Base-by-base conservation (phyloP, 2,797 vertebrate genomes). In the Phrynocephalus guinanensis region DNA sequence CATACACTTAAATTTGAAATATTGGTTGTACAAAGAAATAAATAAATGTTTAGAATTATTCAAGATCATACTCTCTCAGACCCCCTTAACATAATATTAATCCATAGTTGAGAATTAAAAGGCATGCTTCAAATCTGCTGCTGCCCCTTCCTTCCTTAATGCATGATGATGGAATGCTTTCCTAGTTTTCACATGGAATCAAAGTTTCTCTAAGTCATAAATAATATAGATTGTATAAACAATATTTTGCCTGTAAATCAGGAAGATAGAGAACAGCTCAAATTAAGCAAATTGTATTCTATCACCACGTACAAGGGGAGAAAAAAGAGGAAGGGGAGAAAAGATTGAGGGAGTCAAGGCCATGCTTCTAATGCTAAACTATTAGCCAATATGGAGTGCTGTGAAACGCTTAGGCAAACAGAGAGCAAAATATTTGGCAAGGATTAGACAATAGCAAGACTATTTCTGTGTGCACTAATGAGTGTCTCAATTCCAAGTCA, bases 1-100 rank as follows among this genome's bases (percentile, higher is more conserved):
- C 13, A 38, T 91, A 82, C 75, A 91, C 91, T 88, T 84, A 92
- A 72, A 83, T 71, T 83, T 22, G 70, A 22, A 56, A 83, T 50
- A 38, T 16, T 15, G 16, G 71, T 30, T 30, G 10, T 70, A 13
- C 30, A 56, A 13, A 56, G 7, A 56, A 13, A 56, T 56, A 56
- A 13, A 56, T 56, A 56, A 13, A 56, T 56, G 52, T 13, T 56
- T 56, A 56, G 52, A 56, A 56, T 56, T 56, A 56, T 56, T 56
- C 52, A 56, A 56, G 52, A 56, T 13, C 52, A 56, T 56, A 56
- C 52, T 56, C 52, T 56, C 10, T 10, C 52, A 56, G 9, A 8
- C 52, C 52, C 13, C 13, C 52, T 56, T 15, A 50, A 56, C 50
- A 30, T 56, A 60, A 20, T 56, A 60, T 16, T 13, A 77, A 77